Percentiles rank a stretch among this genome's conserved stretches.
Evolutionary conservation across 2,888 invertebrate genomes (phyloP).

Genomic region (Acanthosepion esculentum): DNA sequence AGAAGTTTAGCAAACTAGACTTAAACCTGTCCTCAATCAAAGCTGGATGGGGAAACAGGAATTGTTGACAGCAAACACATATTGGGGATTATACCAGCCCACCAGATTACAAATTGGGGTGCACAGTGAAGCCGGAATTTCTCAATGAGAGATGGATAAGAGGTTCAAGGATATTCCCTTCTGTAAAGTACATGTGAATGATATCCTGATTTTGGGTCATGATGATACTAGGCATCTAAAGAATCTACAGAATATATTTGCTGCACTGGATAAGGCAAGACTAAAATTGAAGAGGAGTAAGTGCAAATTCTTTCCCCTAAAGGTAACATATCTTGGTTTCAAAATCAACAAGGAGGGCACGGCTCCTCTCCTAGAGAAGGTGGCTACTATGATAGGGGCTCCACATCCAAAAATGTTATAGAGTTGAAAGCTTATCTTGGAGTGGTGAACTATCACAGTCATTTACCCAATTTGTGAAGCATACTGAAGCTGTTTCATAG

Average conservation of each 20-base stretch:
- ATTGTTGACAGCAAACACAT: background rate
- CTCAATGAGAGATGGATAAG: background rate
- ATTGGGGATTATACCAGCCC: background rate
- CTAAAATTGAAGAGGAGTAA: background rate
- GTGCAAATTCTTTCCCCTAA: background rate
- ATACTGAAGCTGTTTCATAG: background rate
- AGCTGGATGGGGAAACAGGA: constrained; percentile 34
- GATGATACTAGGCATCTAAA: background rate
- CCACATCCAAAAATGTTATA: background rate
- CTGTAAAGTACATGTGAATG: background rate
- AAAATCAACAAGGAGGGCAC: background rate
- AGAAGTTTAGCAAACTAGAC: background rate
- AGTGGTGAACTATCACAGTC: background rate
- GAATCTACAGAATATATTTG: background rate
- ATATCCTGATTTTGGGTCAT: background rate
- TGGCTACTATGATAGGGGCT: too few relatives aligned
- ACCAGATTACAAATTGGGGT: background rate
- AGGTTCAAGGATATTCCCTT: background rate
- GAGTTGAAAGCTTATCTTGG: background rate
- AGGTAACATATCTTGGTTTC: background rate
- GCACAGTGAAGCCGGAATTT: background rate
- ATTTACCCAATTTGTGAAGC: background rate
- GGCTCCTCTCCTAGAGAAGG: too few relatives aligned
- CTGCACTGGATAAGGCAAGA: background rate
- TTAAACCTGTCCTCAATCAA: background rate